Conservation (phyloP, 2,797 vertebrate genomes). For the Intellagama lesueurii region DNA sequence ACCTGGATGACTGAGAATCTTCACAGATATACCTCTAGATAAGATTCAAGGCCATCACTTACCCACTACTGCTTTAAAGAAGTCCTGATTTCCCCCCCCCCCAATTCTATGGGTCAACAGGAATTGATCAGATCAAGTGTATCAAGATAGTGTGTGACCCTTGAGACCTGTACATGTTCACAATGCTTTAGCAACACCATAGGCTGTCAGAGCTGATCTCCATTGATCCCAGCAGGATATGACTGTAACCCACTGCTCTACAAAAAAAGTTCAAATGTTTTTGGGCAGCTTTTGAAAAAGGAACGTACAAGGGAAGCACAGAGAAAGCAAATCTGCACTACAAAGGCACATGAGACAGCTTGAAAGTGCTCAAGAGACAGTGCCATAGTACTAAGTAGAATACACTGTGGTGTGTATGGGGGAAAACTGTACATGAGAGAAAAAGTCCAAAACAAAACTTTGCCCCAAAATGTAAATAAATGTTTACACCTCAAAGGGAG, state of each 20-base stretch:
- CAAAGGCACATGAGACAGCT: constrained; percentile 37
- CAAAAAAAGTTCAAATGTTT: constrained; percentile 32
- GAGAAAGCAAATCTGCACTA: constrained; percentile 9
- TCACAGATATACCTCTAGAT: too few species aligned
- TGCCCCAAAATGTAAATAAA: background rate
- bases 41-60: background rate
- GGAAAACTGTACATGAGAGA: background rate
- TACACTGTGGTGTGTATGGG: background rate
- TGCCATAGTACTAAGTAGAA: constrained; percentile 16
- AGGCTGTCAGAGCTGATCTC: constrained; percentile 28
- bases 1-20: too few species aligned
- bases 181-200: background rate
- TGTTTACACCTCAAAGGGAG: background rate
- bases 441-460: background rate
- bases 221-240: constrained; percentile 22
- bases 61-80: background rate
- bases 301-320: constrained; percentile 26
- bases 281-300: constrained; percentile 33
- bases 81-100: background rate
- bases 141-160: background rate
- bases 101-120: background rate
- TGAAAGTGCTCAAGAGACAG: constrained; percentile 11
- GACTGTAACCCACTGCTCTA: constrained; percentile 15
- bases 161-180: background rate
- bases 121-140: background rate